Percentiles rank a stretch among this genome's conserved stretches.
Conservation (phyloP, 2,797 vertebrate species). For the Danio aesculapii region DNA sequence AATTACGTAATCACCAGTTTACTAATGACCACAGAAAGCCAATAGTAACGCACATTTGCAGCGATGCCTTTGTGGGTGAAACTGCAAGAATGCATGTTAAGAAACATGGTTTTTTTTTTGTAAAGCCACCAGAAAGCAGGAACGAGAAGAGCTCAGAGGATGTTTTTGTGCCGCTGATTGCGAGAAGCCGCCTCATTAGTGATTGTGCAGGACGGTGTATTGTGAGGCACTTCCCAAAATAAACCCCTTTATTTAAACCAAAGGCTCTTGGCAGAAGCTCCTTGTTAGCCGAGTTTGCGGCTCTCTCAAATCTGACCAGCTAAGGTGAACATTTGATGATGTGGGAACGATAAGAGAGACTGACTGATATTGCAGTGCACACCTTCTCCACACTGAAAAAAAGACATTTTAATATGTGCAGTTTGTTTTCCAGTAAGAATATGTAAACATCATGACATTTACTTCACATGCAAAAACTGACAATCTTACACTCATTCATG, state of each 20-base stretch:
- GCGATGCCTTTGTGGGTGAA: not conserved
- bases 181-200: constrained; percentile 86
- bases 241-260: constrained; percentile 86
- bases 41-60: constrained; percentile 25
- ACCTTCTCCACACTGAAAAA: not conserved
- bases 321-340: constrained; percentile 26
- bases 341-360: constrained; percentile 1
- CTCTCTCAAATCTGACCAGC: constrained; percentile 65
- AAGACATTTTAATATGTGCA: too few relatives aligned
- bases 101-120: not conserved
- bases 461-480: too few relatives aligned
- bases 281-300: constrained; percentile 83
- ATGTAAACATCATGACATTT: not conserved
- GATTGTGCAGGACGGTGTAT: constrained; percentile 87
- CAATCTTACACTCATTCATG: too few relatives aligned
- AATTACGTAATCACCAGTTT: constrained; percentile 42
- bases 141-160: constrained; percentile 81
- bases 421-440: not conserved
- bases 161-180: constrained; percentile 80
- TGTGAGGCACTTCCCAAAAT: constrained; percentile 90
- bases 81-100: constrained; percentile 11
- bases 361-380: not conserved
- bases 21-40: constrained; percentile 40
- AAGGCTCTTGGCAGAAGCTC: constrained; percentile 84
- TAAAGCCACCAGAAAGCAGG: constrained; percentile 69